Percentiles rank a stretch among this genome's conserved stretches.
These are phyloP conservation scores for Acleris literana DNA, from an alignment of 2,888 invertebrate species.

Conservation along the genomic window DNA sequence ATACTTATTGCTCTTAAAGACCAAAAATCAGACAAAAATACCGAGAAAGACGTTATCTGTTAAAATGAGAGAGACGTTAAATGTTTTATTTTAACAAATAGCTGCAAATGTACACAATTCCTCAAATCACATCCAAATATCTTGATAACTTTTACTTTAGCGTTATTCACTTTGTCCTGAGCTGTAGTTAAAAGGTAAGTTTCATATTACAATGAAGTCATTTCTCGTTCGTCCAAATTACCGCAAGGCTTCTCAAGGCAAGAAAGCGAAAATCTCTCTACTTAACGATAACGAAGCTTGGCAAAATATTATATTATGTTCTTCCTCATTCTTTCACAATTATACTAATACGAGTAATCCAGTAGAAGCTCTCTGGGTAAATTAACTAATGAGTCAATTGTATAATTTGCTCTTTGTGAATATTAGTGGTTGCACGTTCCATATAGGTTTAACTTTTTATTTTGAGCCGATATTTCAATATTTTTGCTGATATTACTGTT, in stretches of 20 bases:
- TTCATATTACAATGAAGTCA: background rate
- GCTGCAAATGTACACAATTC: no score
- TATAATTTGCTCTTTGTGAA: background rate
- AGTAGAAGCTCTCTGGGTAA: background rate
- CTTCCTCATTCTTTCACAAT: conserved; percentile 16
- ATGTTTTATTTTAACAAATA: no score
- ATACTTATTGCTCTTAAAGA: no score
- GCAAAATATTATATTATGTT: conserved; percentile 19
- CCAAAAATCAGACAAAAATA: no score
- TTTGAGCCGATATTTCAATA: no score
- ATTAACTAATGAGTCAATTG: conserved; percentile 1
- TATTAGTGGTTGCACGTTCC: background rate
- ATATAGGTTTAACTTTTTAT: background rate
- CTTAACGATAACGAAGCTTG: conserved; percentile 19
- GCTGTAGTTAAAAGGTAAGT: no score
- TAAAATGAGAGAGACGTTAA: no score
- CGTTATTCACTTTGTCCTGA: background rate
- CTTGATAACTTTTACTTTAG: no score
- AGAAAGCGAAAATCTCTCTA: conserved; percentile 29
- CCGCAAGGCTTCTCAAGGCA: conserved; percentile 2
- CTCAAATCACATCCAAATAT: no score
- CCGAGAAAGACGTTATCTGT: no score
- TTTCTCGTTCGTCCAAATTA: conserved; percentile 6
- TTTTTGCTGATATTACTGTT: no score
- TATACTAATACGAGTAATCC: conserved; percentile 11